Evolutionary conservation across 1,140 invertebrate species (phyloP).

Genomic region (Leptinotarsa texana): DNA sequence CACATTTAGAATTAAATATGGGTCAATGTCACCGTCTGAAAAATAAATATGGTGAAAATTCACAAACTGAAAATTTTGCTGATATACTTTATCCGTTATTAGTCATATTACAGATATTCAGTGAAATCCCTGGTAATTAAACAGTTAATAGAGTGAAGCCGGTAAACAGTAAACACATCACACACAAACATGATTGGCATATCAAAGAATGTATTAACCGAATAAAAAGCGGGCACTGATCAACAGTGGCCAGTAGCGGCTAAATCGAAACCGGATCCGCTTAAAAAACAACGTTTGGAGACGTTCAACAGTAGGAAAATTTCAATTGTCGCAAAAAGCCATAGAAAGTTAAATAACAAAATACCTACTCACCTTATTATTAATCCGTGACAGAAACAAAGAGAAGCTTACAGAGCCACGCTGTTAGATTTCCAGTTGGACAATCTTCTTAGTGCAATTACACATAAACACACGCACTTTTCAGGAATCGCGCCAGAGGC

Average conservation of each 20-base stretch:
- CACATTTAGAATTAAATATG: not conserved
- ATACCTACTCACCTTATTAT: not conserved
- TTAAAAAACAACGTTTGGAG: not conserved
- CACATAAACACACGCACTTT: constrained; percentile 14
- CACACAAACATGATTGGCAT: constrained; percentile 20
- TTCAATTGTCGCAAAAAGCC: not conserved
- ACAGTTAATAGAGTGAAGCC: not conserved
- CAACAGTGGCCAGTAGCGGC: constrained; percentile 1
- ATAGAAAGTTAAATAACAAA: not conserved
- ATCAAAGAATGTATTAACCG: constrained; percentile 6
- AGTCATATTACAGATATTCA: no score
- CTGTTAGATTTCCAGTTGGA: constrained; percentile 19
- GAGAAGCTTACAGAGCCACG: constrained; percentile 21
- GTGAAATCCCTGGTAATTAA: no score
- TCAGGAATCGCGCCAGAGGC: not conserved
- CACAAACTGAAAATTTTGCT: no score
- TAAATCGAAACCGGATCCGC: constrained; percentile 5
- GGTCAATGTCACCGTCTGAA: not conserved
- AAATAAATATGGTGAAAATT: not conserved
- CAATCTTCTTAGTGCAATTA: constrained; percentile 10
- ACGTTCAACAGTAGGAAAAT: not conserved
- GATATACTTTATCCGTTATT: no score
- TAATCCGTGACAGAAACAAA: constrained; percentile 20
- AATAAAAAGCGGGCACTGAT: not conserved
- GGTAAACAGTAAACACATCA: constrained; percentile 9